A percentile compares a stretch with the other conserved stretches of the same genome.
Conservation (phyloP, 2,888 invertebrate species). For the Polydrusus cervinus region DNA sequence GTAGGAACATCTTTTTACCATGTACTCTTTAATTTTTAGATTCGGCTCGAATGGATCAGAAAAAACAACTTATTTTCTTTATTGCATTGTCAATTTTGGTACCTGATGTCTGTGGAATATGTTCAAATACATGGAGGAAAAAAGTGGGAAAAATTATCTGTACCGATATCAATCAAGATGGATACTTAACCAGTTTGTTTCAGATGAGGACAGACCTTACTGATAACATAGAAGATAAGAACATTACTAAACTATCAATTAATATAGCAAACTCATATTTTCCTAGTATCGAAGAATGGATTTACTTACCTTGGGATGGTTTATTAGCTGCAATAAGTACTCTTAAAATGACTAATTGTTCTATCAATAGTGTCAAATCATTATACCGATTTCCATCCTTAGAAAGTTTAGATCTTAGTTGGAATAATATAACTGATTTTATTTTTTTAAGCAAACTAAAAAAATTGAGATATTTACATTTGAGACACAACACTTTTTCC, state of each 20-base stretch:
- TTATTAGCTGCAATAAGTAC: background rate
- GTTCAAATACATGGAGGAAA: slow-evolving; percentile 18
- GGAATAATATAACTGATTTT: slow-evolving; percentile 38
- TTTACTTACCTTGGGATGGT: slow-evolving; percentile 32
- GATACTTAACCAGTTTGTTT: slow-evolving; percentile 28
- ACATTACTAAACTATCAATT: slow-evolving; percentile 30
- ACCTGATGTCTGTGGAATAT: background rate
- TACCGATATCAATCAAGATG: slow-evolving; percentile 21
- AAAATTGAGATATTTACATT: slow-evolving; percentile 22
- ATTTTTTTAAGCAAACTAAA: slow-evolving; percentile 32
- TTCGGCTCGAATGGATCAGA: background rate
- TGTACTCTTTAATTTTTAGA: too few relatives aligned
- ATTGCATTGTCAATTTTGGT: background rate
- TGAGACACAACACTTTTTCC: slow-evolving; percentile 25
- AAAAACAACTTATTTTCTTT: background rate
- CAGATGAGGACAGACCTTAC: slow-evolving; percentile 10
- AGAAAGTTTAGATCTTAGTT: slow-evolving; percentile 28
- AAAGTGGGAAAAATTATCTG: slow-evolving; percentile 14
- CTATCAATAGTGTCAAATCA: slow-evolving; percentile 19
- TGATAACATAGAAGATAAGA: background rate
- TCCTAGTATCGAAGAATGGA: slow-evolving; percentile 34
- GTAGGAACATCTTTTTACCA: too few relatives aligned
- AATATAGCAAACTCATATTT: slow-evolving; percentile 32
- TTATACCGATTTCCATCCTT: slow-evolving; percentile 21
- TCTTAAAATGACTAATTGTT: slow-evolving; percentile 39